Conservation (phyloP, 2,888 invertebrate species). For the Polydrusus pterygomalis region DNA sequence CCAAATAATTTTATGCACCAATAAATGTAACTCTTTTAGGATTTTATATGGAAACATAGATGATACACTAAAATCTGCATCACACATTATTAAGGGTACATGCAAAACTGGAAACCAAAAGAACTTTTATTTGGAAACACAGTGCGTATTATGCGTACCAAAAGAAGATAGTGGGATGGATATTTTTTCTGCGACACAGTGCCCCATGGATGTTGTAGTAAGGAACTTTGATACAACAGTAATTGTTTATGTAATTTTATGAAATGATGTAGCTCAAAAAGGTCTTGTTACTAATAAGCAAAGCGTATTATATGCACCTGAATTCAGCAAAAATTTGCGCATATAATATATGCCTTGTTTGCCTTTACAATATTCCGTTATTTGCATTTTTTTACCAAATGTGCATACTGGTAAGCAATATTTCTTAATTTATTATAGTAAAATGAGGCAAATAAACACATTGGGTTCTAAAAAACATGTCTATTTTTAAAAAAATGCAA, state of each 20-base stretch:
- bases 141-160: constrained; percentile 82
- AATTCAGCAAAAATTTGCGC: no score
- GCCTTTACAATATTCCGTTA: no score
- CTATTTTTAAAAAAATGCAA: no score
- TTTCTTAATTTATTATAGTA: no score
- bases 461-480: no score
- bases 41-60: constrained; percentile 2
- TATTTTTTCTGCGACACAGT: constrained; percentile 88
- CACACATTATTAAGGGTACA: constrained; percentile 85
- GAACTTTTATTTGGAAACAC: constrained; percentile 96
- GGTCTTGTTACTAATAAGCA: not conserved
- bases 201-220: constrained; percentile 84
- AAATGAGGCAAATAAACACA: no score
- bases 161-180: constrained; percentile 90
- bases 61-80: constrained; percentile 72
- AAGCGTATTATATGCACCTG: no score
- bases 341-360: no score
- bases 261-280: not conserved
- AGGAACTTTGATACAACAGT: constrained; percentile 58
- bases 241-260: no score
- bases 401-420: no score
- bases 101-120: constrained; percentile 92
- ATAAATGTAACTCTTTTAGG: not conserved
- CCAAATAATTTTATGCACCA: no score
- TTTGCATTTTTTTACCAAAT: no score